phyloP scores from a whole-genome alignment of 2,888 invertebrate genomes.

The Opisthograptis luteolata region DNA sequence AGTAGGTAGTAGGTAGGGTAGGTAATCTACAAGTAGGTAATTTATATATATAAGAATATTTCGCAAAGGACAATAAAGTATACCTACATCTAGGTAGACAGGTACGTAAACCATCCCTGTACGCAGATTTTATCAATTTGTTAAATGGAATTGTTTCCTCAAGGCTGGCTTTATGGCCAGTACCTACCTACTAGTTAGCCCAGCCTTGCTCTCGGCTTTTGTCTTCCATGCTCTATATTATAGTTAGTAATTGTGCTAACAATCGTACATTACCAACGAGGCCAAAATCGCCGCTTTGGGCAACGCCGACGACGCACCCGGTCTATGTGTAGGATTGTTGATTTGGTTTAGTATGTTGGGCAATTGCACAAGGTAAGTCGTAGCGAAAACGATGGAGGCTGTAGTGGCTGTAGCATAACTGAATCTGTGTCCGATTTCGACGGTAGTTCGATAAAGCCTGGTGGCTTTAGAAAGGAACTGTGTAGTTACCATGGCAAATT shows the following conservation, averaged over 20 bases:
- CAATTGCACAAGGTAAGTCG: conserved; percentile 50
- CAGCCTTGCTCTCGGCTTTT: conserved; percentile 67
- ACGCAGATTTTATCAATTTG: conserved; percentile 13
- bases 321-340: conserved; percentile 6
- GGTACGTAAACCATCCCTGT: too few relatives aligned
- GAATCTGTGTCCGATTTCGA: too few relatives aligned
- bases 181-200: too few relatives aligned
- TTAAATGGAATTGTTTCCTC: conserved; percentile 27
- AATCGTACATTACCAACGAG: conserved; percentile 63
- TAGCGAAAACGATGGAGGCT: conserved; percentile 37
- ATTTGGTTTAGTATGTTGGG: conserved; percentile 48
- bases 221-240: conserved; percentile 47
- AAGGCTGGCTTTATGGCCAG: conserved; percentile 52
- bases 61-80: too few relatives aligned
- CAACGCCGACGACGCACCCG: conserved; percentile 47
- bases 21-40: too few relatives aligned
- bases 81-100: too few relatives aligned
- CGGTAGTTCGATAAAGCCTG: too few relatives aligned
- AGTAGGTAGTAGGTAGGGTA: too few relatives aligned
- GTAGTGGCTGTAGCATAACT: not conserved
- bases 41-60: too few relatives aligned
- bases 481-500: too few relatives aligned
- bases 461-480: too few relatives aligned
- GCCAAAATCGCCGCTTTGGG: conserved; percentile 53
- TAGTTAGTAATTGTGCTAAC: conserved; percentile 71